Conservation (phyloP, 2,888 invertebrate genomes). For the Rhorus exstirpatorius region DNA sequence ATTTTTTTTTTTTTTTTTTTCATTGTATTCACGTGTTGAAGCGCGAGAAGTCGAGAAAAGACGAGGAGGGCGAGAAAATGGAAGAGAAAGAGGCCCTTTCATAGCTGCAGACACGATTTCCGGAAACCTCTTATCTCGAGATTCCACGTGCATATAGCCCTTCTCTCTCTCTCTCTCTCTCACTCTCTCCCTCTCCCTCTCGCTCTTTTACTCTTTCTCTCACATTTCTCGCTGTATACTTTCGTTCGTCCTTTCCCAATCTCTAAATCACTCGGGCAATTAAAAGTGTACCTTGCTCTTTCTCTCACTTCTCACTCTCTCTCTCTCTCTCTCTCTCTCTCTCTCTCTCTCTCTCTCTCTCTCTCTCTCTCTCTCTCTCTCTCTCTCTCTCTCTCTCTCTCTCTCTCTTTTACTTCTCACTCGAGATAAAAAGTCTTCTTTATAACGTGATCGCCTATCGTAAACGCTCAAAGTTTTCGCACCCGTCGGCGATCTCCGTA, state of each 20-base stretch:
- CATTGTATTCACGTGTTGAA: conserved; percentile 60
- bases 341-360: conserved; percentile 39
- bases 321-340: conserved; percentile 42
- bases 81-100: conserved; percentile 58
- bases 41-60: conserved; percentile 50
- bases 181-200: conserved; percentile 19
- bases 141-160: conserved; percentile 58
- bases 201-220: conserved; percentile 13
- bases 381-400: conserved; percentile 45
- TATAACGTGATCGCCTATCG: conserved; percentile 33
- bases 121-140: conserved; percentile 66
- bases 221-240: conserved; percentile 35
- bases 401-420: conserved; percentile 44
- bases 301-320: conserved; percentile 50
- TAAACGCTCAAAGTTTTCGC: conserved; percentile 63
- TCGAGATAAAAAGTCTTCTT: conserved; percentile 56
- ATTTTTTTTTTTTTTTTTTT: conserved; percentile 34
- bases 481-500: conserved; percentile 36
- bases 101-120: conserved; percentile 66
- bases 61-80: conserved; percentile 46
- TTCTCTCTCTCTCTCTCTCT: conserved; percentile 22
- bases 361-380: conserved; percentile 41
- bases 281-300: conserved; percentile 78
- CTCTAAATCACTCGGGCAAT: conserved; percentile 77
- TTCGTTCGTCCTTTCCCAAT: conserved; percentile 43